Base-by-base conservation (phyloP, 1,140 invertebrate genomes). In the Drosophila fuyamai region DNA sequence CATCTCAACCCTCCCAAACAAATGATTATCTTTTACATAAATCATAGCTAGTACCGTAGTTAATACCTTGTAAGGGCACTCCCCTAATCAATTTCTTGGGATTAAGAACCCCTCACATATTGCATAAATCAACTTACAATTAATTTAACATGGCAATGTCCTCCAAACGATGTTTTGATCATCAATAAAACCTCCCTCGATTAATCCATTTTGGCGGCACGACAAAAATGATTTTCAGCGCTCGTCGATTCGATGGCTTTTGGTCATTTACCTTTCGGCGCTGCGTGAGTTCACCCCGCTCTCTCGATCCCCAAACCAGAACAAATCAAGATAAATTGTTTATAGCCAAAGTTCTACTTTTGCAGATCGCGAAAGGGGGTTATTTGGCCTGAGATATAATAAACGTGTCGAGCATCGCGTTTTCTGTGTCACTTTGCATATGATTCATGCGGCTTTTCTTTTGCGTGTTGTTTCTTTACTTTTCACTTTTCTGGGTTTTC, bases 211-310 rank as follows among this genome's bases (percentile, higher is more conserved):
- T 55, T 55, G 67, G 67, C 54, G 44, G 60, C 66, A 74, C 75
- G 79, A 81, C 74, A 71, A 44, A 65, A 59, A 48, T 60, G 36
- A 40, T 59, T 51, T 32, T 38, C n/a, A 55, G 18, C 35, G 13
- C 62, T 48, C 68, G 48, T 56, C 70, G 59, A 41, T 53, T 61
- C 48, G 68, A 61, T 73, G 70, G 47, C 62, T 78, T 57, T 68
- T 85, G 81, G 81, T 86, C 81, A 86, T 86, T 85, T 85, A 85
- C 81, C 81, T 85, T 74, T 78, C 41, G 74, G 46, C 67, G 73
- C 43, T 63, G 77, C 65, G 60, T 79, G 66, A 74, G 70, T 35
- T 16, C 14, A 16, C 51, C 27, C 59, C 61, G 18, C 61, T 27
- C 44, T 55, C 27, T 29, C 6, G 5, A 10, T 7, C 54, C 50